A percentile compares a stretch with the other conserved stretches of the same genome.
Conservation (phyloP, 92 coral and sea anemone species). For the Phenganax stokvisi region DNA sequence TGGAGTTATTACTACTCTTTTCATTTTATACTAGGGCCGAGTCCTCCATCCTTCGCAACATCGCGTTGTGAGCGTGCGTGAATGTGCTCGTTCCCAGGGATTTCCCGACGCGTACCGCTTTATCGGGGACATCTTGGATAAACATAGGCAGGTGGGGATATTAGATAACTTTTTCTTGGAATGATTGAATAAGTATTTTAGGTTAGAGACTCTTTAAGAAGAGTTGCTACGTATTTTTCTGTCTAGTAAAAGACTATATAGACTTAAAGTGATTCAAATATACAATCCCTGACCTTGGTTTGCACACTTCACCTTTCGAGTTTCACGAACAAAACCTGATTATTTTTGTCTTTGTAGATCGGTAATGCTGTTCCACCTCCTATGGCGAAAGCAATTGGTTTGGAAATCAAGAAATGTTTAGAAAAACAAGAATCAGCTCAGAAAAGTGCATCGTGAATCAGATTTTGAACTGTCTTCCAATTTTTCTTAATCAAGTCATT, state of each 20-base stretch:
- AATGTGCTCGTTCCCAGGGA: conserved; percentile 99
- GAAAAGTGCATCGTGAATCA: background rate
- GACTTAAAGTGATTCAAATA: background rate
- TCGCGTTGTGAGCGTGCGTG: conserved; percentile 94
- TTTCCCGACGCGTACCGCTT: conserved; percentile 97
- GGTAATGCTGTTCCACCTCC: conserved; percentile 99
- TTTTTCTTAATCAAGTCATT: too few relatives aligned
- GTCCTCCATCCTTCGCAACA: conserved; percentile 94
- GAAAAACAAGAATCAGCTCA: background rate
- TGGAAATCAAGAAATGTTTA: conserved; percentile 70
- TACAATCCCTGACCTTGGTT: background rate
- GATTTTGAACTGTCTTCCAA: background rate
- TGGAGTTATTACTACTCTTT: background rate
- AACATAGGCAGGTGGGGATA: conserved; percentile 81
- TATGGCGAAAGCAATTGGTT: conserved; percentile 88
- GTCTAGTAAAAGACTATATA: too few relatives aligned
- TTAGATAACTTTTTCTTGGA: too few relatives aligned
- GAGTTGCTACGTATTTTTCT: too few relatives aligned
- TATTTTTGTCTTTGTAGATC: conserved; percentile 43
- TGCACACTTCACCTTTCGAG: too few relatives aligned
- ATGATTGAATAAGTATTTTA: too few relatives aligned
- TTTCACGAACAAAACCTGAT: background rate
- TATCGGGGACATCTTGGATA: conserved; percentile 75
- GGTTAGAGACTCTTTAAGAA: too few relatives aligned
- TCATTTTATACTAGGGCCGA: conserved; percentile 58